Evolutionary conservation across 92 coral and sea anemone genomes (phyloP).

Genomic region (Chrysogorgia sp.): DNA sequence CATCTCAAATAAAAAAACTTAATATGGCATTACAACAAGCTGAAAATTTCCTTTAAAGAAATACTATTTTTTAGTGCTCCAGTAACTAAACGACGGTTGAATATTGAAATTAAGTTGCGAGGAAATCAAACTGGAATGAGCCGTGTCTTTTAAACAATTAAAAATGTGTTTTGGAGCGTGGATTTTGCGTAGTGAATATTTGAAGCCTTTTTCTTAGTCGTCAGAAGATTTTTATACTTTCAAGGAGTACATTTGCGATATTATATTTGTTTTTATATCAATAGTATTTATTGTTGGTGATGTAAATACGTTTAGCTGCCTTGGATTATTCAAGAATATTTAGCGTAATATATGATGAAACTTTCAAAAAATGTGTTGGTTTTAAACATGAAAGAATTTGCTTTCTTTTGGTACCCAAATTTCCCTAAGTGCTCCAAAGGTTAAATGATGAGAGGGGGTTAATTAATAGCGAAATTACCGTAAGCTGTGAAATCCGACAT

Average conservation of each 20-base stretch:
- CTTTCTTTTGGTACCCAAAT: constrained; percentile 5
- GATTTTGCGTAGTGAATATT: not conserved
- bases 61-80: not conserved
- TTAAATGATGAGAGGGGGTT: not conserved
- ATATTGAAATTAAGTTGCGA: not conserved
- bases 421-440: not conserved
- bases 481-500: too few species aligned
- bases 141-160: not conserved
- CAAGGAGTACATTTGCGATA: not conserved
- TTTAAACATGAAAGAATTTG: not conserved
- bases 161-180: not conserved
- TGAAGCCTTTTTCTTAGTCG: not conserved
- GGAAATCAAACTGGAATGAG: not conserved
- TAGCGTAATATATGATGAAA: constrained; percentile 3
- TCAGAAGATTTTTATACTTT: not conserved
- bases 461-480: constrained; percentile 7
- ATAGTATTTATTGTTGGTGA: not conserved
- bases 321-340: not conserved
- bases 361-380: not conserved
- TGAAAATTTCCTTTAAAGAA: too few species aligned
- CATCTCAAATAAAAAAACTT: too few species aligned
- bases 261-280: not conserved
- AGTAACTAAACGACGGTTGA: not conserved
- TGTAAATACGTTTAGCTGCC: not conserved
- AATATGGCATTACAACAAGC: too few species aligned